A percentile compares a stretch with the other conserved stretches of the same genome.
Conservation (phyloP, 2,888 invertebrate species). For the Caenorhabditis japonica region DNA sequence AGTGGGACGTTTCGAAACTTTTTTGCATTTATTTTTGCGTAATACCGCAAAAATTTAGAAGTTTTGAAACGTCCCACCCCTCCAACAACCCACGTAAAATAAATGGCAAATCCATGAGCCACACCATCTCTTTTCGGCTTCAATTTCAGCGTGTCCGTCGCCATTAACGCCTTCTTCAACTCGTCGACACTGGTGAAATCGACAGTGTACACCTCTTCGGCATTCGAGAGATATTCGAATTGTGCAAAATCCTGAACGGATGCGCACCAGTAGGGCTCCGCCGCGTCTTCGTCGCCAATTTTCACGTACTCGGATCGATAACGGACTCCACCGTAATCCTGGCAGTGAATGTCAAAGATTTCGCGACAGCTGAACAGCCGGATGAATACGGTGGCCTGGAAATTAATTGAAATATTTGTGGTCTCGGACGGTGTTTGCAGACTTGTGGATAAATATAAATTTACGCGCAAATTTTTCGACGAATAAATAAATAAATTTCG, state of each 20-base stretch:
- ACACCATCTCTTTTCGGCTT: conserved; percentile 9
- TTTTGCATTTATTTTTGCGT: background rate
- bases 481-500: background rate
- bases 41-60: no score
- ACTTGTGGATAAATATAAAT: no score
- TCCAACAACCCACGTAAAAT: conserved; percentile 39
- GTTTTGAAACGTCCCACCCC: no score
- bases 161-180: conserved; percentile 7
- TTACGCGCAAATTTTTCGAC: no score
- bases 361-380: conserved; percentile 37
- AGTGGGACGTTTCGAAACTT: background rate
- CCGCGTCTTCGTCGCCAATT: background rate
- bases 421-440: no score
- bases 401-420: conserved; percentile 1
- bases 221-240: conserved; percentile 35
- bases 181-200: conserved; percentile 23
- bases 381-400: conserved; percentile 36
- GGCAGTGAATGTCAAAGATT: conserved; percentile 42
- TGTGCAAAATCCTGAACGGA: conserved; percentile 20
- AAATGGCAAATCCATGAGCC: conserved; percentile 36
- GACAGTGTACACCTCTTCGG: conserved; percentile 14
- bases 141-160: background rate
- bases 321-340: conserved; percentile 29
- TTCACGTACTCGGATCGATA: conserved; percentile 46
- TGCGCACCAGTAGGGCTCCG: conserved; percentile 58